These are phyloP conservation scores for Gadopsis marmoratus DNA, from an alignment of 2,797 vertebrate species.

Conservation along the genomic window DNA sequence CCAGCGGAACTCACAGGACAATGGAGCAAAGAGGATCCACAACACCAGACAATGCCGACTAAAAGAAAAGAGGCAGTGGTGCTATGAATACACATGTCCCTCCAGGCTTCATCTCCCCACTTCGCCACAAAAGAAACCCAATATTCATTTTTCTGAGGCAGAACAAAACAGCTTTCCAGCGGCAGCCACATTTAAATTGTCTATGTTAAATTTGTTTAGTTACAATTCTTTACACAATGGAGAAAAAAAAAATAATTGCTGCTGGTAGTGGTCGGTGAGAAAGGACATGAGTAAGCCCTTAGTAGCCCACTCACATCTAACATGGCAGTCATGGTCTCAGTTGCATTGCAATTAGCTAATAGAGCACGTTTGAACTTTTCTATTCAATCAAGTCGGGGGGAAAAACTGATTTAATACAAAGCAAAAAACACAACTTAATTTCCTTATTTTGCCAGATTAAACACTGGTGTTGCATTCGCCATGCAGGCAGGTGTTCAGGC, in stretches of 20 bases:
- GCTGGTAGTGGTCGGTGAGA: conserved; percentile 16
- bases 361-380: no score
- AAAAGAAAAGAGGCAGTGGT: conserved; percentile 46
- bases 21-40: conserved; percentile 68
- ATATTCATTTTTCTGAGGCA: conserved; percentile 31
- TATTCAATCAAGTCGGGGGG: no score
- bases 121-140: conserved; percentile 52
- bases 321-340: no score
- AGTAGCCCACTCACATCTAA: not conserved
- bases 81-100: conserved; percentile 68
- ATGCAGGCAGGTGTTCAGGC: no score
- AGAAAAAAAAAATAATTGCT: not conserved
- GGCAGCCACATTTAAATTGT: conserved; percentile 1
- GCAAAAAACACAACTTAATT: no score
- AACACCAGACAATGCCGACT: conserved; percentile 53
- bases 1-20: conserved; percentile 70
- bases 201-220: conserved; percentile 35
- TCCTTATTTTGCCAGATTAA: no score
- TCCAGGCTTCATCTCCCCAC: conserved; percentile 39
- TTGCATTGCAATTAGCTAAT: no score
- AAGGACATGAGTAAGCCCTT: conserved; percentile 1
- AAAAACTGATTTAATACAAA: no score
- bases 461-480: no score
- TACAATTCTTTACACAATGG: conserved; percentile 8
- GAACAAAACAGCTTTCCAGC: conserved; percentile 37